phyloP scores from a whole-genome alignment of 2,888 invertebrate genomes.

The Ormyrus nitidulus region DNA sequence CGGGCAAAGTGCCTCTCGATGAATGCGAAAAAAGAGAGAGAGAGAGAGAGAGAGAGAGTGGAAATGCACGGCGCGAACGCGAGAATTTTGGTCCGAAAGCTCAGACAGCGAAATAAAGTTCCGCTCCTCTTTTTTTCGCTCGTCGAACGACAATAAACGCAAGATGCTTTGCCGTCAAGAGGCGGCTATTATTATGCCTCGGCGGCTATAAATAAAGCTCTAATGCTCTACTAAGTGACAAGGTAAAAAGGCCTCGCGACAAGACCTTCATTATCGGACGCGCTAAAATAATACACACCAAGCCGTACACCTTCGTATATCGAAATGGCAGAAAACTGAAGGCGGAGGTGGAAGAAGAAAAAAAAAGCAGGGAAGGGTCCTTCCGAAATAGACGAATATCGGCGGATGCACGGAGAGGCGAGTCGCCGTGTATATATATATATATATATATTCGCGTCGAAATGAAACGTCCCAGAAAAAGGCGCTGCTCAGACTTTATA shows the following conservation, averaged over 20 bases:
- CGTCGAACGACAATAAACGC: background rate
- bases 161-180: conserved; percentile 3
- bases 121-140: no score
- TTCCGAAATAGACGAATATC: background rate
- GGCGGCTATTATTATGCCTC: conserved; percentile 33
- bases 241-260: conserved; percentile 43
- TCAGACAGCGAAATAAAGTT: no score
- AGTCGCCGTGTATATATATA: background rate
- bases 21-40: background rate
- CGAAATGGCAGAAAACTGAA: conserved; percentile 32
- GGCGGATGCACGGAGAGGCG: no score
- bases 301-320: background rate
- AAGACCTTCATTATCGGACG: conserved; percentile 48
- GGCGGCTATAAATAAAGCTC: conserved; percentile 46
- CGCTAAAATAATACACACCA: conserved; percentile 38
- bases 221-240: conserved; percentile 31
- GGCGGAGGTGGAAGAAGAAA: conserved; percentile 8
- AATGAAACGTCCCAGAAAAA: conserved; percentile 46
- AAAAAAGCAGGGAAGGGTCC: background rate
- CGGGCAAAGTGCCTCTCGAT: background rate
- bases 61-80: background rate
- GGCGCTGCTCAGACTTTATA: conserved; percentile 13
- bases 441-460: conserved; percentile 1
- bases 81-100: no score
- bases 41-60: background rate